Base-by-base conservation (phyloP, 2,888 invertebrate genomes). In the Mythimna pallens region DNA sequence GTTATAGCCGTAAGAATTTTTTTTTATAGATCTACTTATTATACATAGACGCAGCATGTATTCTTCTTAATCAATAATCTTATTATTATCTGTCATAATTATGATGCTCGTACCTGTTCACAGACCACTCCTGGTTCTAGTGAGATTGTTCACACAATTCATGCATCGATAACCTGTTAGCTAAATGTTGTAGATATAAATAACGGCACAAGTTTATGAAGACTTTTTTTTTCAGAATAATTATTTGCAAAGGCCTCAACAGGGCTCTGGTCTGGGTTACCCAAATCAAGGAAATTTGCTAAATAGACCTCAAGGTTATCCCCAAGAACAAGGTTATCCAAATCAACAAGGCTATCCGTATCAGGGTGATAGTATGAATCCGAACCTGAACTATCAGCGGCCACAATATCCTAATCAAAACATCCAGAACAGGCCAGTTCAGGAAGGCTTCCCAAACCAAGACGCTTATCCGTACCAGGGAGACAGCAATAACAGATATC, bases 291-390 rank as follows among this genome's bases (percentile, higher is more conserved):
- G 40, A 1, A 59, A 79, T 61, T 50, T 58, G 20, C 76, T 54
- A 65, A 73, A 74, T 34, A 67, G 34, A 34, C 77, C 72, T 58
- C 76, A 57, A 43, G 55, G 52, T 2, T 72, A 62, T 30, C 75
- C 81, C 22, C 63, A 70, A 6, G 73, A 64, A 59, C 62, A 55
- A 57, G 55, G n/a, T 17, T 75, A 67, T 10, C 70, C 76, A 14
- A 80, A 75, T 62, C 47, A 9, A 17, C 80, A 76, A 30, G 57
- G 66, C 10, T 70, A 64, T 52, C 73, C 71, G 0, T 78, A 85
- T 47, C 80, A 66, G 20, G 75, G 65, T 17, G 69, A 74, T 50
- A 73, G 36, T 61, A 81, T 78, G 67, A 81, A 73, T 61, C 73
- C 77, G 25, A 69, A 55, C 47, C 65, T 63, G 9, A 84, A 75